Conservation (phyloP, 2,888 invertebrate genomes). For the Tridacna crocea region DNA sequence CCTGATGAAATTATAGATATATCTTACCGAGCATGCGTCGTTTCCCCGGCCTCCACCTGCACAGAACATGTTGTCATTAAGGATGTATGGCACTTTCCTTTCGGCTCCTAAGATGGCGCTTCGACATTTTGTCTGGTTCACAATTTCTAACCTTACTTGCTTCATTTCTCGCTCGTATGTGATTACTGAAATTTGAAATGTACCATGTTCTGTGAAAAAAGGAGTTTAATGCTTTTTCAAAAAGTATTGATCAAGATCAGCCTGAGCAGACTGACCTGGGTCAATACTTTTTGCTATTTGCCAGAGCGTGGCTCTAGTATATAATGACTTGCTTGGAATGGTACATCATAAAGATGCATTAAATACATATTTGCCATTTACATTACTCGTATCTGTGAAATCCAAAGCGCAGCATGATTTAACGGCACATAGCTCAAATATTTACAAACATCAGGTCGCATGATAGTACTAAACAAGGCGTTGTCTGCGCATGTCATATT, state of each 20-base stretch:
- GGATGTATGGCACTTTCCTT: conserved; percentile 65
- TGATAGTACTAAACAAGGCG: too few species aligned
- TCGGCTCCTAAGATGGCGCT: conserved; percentile 63
- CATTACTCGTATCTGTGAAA: too few species aligned
- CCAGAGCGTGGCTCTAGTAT: too few species aligned
- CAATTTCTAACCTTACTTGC: conserved; percentile 73
- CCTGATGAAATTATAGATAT: not conserved
- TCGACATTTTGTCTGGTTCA: conserved; percentile 66
- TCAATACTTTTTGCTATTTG: not conserved
- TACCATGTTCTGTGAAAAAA: too few species aligned
- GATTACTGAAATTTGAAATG: conserved; percentile 57
- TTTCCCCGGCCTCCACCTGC: conserved; percentile 74
- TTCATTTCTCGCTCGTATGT: conserved; percentile 72
- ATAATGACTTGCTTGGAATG: too few species aligned
- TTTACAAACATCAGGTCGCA: too few species aligned
- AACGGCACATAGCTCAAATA: too few species aligned
- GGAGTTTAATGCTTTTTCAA: too few species aligned
- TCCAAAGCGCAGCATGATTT: too few species aligned
- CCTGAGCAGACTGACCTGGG: not conserved
- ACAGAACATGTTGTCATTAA: conserved; percentile 76
- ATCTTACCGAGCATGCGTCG: conserved; percentile 76
- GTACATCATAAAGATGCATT: too few species aligned
- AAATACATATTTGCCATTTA: too few species aligned
- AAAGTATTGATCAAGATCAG: not conserved
- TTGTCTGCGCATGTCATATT: too few species aligned